Evolutionary conservation across 2,888 invertebrate species (phyloP).

Genomic region (Tanypteryx hageni): DNA sequence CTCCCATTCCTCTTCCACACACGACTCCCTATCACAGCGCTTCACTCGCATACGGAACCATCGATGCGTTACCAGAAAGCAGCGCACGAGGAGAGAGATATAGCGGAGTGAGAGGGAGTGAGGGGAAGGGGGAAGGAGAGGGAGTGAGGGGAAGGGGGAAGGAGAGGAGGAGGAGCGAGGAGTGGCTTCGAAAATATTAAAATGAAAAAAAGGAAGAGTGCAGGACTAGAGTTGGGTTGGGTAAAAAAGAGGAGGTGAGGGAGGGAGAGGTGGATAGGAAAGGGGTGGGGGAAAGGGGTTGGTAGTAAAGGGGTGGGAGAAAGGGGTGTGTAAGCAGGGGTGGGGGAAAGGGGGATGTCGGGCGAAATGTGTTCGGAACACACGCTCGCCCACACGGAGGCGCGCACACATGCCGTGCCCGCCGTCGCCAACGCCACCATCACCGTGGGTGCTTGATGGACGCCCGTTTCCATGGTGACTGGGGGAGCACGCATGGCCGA

Average conservation of each 20-base stretch:
- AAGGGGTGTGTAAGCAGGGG: no score
- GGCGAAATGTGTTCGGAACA: neutral
- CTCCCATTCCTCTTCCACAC: neutral
- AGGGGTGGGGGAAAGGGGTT: no score
- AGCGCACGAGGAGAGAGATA: neutral
- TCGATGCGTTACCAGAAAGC: neutral
- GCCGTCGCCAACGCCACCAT: neutral
- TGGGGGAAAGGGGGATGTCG: no score
- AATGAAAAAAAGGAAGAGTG: constrained; percentile 10
- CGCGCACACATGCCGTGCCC: neutral
- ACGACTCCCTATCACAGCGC: neutral
- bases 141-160: neutral
- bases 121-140: neutral
- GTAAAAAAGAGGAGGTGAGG: no score
- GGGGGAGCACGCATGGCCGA: neutral
- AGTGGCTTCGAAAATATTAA: constrained; percentile 24
- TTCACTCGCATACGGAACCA: neutral
- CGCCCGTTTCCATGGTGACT: neutral
- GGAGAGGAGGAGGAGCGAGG: neutral
- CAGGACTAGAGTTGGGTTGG: no score
- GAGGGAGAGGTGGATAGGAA: no score
- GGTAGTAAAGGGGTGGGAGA: no score
- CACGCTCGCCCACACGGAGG: neutral
- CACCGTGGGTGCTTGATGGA: neutral
- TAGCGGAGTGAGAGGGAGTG: no score